These are phyloP conservation scores for Ciconia maguari DNA, from an alignment of 2,113 vertebrate genomes.

Conservation along the genomic window DNA sequence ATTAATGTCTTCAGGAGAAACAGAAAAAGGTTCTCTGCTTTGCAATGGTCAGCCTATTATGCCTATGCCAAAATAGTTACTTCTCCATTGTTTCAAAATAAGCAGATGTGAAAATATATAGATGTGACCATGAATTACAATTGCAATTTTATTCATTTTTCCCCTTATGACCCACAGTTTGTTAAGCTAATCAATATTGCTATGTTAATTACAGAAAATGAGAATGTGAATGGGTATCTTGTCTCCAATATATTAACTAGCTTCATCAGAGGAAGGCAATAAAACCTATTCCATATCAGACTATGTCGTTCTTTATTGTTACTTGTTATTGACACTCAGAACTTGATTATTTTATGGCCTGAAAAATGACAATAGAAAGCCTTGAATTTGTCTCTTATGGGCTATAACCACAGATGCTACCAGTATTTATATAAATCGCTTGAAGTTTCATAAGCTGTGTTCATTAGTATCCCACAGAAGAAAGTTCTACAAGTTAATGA, in stretches of 20 bases:
- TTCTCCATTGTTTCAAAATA: neutral
- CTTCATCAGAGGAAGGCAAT: neutral
- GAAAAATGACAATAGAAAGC: neutral
- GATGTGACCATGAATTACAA: neutral
- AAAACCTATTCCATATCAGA: neutral
- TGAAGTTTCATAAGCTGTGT: neutral
- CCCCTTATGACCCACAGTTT: neutral
- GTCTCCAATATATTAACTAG: neutral
- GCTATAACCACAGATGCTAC: neutral
- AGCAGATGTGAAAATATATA: neutral
- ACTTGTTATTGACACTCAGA: neutral
- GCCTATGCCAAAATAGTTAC: neutral
- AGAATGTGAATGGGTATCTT: neutral
- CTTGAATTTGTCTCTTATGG: neutral
- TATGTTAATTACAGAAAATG: neutral
- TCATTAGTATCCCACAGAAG: neutral
- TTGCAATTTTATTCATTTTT: neutral
- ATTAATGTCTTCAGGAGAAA: neutral
- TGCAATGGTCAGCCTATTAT: neutral
- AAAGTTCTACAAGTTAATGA: conserved; percentile 11
- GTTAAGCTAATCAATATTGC: neutral
- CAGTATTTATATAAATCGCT: neutral
- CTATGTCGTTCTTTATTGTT: neutral
- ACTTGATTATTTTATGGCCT: neutral
- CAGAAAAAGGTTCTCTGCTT: neutral